Evolutionary conservation across 2,888 invertebrate species (phyloP).

Genomic region (Apantesis nais): DNA sequence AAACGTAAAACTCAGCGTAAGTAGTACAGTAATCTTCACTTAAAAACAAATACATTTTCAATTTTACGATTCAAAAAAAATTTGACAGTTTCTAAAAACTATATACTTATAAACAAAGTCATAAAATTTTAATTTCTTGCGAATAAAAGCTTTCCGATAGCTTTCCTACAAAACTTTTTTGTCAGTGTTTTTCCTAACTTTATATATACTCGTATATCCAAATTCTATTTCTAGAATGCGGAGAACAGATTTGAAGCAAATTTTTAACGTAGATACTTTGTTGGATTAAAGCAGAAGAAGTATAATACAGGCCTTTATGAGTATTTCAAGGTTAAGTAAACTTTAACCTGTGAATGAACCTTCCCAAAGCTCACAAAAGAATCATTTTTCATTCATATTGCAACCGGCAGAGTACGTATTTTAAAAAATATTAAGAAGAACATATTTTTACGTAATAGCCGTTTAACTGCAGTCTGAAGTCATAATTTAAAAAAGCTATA

Average conservation of each 20-base stretch:
- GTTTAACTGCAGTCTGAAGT: slow-evolving; percentile 40
- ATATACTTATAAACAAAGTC: too few species aligned
- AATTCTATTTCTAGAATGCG: background rate
- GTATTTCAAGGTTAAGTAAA: slow-evolving; percentile 52
- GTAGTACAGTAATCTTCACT: too few species aligned
- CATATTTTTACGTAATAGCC: slow-evolving; percentile 47
- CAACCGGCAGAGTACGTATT: slow-evolving; percentile 36
- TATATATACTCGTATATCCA: background rate
- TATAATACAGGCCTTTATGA: slow-evolving; percentile 35
- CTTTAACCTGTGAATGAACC: slow-evolving; percentile 53
- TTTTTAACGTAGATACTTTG: slow-evolving; percentile 22
- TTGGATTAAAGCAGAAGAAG: slow-evolving; percentile 29
- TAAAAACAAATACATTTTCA: too few species aligned
- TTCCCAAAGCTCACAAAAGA: slow-evolving; percentile 52
- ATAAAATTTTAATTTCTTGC: background rate
- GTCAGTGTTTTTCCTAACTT: background rate
- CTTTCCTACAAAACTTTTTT: background rate
- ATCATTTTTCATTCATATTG: slow-evolving; percentile 57
- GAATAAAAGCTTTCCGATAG: background rate
- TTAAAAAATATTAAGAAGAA: slow-evolving; percentile 47
- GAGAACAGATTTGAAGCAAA: background rate
- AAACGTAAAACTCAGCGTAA: too few species aligned
- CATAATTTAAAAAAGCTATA: slow-evolving; percentile 40
- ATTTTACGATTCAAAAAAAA: too few species aligned
- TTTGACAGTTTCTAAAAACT: too few species aligned